A percentile compares a stretch with the other conserved stretches of the same genome.
phyloP scores from a whole-genome alignment of 2,113 vertebrate genomes.

The Hemicordylus capensis region DNA sequence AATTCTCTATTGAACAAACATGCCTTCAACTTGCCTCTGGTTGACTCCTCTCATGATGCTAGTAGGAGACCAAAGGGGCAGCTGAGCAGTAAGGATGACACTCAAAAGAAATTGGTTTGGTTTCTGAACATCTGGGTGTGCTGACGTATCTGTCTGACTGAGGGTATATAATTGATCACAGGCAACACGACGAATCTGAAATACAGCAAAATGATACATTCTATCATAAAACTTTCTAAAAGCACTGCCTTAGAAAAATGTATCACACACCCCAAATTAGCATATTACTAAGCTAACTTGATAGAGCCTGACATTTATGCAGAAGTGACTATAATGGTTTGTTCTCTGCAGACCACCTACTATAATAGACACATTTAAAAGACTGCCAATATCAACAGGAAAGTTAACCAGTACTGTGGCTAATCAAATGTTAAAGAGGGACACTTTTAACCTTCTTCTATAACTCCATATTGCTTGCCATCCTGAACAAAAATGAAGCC shows the following conservation, averaged over 20 bases:
- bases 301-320: neutral
- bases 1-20: neutral
- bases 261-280: neutral
- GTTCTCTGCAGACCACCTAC: neutral
- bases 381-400: neutral
- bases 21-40: constrained; percentile 82
- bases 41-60: constrained; percentile 98
- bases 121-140: constrained; percentile 92
- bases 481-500: no score
- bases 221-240: neutral
- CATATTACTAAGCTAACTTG: neutral
- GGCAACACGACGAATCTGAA: constrained; percentile 94
- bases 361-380: neutral
- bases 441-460: no score
- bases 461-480: no score
- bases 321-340: neutral
- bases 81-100: constrained; percentile 91
- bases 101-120: constrained; percentile 94
- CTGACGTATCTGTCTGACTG: constrained; percentile 93
- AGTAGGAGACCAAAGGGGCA: constrained; percentile 97
- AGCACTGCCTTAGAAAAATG: neutral
- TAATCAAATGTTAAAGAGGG: neutral
- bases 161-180: constrained; percentile 97
- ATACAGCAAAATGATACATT: neutral
- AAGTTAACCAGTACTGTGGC: neutral